Conservation (phyloP, 2,113 vertebrate genomes). For the Pangasianodon gigas region DNA sequence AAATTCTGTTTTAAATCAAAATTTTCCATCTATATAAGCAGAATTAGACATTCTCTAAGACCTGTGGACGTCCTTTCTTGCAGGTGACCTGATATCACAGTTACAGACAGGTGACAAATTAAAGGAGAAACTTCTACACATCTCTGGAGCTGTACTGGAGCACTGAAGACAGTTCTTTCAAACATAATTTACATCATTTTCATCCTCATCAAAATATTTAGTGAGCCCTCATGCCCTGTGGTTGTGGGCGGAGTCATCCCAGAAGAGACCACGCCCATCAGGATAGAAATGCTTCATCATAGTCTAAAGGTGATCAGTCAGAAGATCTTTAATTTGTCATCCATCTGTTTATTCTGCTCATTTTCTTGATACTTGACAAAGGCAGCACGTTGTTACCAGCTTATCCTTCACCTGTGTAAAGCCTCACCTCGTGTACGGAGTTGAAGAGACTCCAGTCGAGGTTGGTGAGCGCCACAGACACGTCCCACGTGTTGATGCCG, state of each 20-base stretch:
- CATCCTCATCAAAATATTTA: background rate
- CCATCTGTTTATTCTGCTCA: background rate
- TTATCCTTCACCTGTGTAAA: background rate
- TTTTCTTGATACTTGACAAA: background rate
- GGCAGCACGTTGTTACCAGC: background rate
- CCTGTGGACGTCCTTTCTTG: background rate
- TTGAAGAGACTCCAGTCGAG: conserved; percentile 98
- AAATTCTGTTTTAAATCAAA: background rate
- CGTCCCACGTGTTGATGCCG: conserved; percentile 96
- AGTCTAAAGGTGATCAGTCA: background rate
- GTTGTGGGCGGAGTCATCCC: background rate
- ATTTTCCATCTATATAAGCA: background rate
- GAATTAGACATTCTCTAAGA: background rate
- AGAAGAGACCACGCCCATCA: background rate
- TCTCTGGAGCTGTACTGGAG: background rate
- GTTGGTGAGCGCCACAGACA: conserved; percentile 90
- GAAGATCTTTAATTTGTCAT: background rate
- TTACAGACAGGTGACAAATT: background rate
- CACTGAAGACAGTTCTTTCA: background rate
- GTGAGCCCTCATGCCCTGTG: background rate
- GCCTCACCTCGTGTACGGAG: conserved; percentile 91
- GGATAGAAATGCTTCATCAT: too few relatives aligned
- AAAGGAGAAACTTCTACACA: background rate
- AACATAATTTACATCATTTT: background rate
- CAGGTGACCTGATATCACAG: background rate